A percentile compares a stretch with the other conserved stretches of the same genome.
phyloP scores from a whole-genome alignment of 2,113 vertebrate species.

The Edolisoma coerulescens region DNA sequence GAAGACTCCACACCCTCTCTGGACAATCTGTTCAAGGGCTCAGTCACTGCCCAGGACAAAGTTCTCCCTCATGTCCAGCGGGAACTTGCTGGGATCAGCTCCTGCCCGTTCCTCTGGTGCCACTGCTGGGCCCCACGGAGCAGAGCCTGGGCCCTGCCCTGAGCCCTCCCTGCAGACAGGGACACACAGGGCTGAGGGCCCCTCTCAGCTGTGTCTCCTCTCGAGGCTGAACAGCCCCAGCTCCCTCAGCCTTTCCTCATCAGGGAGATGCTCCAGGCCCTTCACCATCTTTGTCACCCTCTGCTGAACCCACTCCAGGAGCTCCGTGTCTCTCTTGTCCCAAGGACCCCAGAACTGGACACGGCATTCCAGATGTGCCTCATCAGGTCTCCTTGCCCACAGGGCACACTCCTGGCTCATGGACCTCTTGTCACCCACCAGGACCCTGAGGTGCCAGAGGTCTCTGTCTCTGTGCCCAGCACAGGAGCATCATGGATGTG shows the following conservation, averaged over 20 bases:
- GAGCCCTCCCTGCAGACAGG: not conserved
- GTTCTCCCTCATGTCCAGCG: not conserved
- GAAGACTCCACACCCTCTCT: accelerated
- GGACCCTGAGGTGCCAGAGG: not conserved
- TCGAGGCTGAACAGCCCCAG: not conserved
- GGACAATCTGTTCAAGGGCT: not conserved
- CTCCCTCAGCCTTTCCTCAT: not conserved
- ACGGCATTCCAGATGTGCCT: too few relatives aligned
- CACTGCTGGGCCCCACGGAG: not conserved
- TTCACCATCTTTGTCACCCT: not conserved
- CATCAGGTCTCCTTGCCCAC: accelerated
- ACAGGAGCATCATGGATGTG: accelerated
- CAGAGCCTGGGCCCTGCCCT: not conserved
- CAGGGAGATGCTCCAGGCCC: not conserved
- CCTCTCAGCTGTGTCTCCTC: not conserved
- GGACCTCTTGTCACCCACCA: not conserved
- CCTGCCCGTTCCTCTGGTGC: not conserved
- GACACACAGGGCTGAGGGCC: not conserved
- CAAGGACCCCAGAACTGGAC: accelerated
- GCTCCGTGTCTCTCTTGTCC: not conserved
- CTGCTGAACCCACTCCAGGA: accelerated
- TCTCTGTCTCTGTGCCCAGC: accelerated
- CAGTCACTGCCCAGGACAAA: accelerated
- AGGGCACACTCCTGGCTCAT: not conserved
- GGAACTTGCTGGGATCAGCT: not conserved